Evolutionary conservation across 2,113 vertebrate genomes (phyloP).

Genomic region (Seriola aureovittata): DNA sequence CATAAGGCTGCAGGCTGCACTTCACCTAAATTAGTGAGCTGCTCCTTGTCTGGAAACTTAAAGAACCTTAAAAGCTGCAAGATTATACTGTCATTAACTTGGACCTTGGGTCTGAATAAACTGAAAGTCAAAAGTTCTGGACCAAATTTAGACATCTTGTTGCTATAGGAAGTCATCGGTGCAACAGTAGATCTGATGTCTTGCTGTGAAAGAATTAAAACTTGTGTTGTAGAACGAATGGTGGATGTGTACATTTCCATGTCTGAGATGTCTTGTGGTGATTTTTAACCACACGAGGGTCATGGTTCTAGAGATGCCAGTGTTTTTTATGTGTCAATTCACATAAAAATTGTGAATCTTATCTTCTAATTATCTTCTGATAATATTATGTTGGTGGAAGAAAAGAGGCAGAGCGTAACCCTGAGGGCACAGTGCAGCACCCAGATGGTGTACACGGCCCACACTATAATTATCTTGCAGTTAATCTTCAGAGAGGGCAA

Average conservation of each 20-base stretch:
- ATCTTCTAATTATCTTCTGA: neutral
- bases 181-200: too few relatives aligned
- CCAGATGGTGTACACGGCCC: too few relatives aligned
- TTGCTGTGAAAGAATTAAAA: neutral
- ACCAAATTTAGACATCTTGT: neutral
- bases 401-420: neutral
- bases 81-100: neutral
- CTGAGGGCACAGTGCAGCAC: too few relatives aligned
- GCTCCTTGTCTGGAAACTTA: neutral
- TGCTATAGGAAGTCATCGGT: neutral
- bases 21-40: neutral
- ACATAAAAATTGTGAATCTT: neutral
- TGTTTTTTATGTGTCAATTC: neutral
- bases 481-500: too few relatives aligned
- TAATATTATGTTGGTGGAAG: neutral
- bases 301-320: neutral
- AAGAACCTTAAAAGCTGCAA: conserved; percentile 3
- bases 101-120: conserved; percentile 6
- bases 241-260: neutral
- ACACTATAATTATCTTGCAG: too few relatives aligned
- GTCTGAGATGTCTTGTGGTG: neutral
- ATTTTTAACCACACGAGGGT: neutral
- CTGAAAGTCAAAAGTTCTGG: neutral
- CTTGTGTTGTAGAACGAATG: neutral
- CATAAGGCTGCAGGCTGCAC: neutral